Conservation (phyloP, 2,797 vertebrate genomes). For the Macropodus opercularis region DNA sequence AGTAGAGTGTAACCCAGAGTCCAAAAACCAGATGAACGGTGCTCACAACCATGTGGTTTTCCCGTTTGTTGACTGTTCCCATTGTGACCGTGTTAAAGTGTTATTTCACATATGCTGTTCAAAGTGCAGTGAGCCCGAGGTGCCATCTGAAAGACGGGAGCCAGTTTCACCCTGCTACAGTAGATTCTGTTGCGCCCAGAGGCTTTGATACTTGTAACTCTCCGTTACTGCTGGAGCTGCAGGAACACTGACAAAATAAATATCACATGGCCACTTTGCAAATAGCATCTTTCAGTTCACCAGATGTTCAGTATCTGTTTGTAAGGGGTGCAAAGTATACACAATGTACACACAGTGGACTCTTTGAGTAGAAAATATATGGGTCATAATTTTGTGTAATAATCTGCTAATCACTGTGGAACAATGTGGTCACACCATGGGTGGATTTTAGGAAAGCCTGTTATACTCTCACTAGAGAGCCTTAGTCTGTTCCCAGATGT, state of each 20-base stretch:
- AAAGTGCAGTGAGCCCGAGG: slow-evolving; percentile 19
- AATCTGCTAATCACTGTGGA: slow-evolving; percentile 25
- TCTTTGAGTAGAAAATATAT: neutral
- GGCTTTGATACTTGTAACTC: neutral
- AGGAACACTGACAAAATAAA: neutral
- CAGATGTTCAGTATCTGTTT: neutral
- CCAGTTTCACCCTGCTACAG: neutral
- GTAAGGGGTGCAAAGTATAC: neutral
- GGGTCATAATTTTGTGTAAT: slow-evolving; percentile 7
- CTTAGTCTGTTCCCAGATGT: slow-evolving; percentile 2
- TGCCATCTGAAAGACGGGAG: slow-evolving; percentile 32
- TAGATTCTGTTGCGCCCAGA: neutral
- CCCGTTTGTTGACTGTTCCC: neutral
- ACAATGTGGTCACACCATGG: slow-evolving; percentile 10
- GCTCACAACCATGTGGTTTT: neutral
- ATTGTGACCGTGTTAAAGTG: neutral
- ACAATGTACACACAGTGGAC: neutral
- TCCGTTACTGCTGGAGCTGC: neutral
- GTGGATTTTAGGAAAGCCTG: slow-evolving; percentile 37
- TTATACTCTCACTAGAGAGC: slow-evolving; percentile 22
- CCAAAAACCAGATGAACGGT: neutral
- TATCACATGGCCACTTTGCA: neutral
- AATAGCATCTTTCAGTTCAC: neutral
- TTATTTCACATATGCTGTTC: slow-evolving; percentile 9
- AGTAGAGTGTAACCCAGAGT: neutral